Evolutionary conservation across 30 jellyfish, hydroid and myxozoan species (phyloP), one percentile per base, ranked within the genome.

Genomic region (Chrysaora quinquecirrha): DNA sequence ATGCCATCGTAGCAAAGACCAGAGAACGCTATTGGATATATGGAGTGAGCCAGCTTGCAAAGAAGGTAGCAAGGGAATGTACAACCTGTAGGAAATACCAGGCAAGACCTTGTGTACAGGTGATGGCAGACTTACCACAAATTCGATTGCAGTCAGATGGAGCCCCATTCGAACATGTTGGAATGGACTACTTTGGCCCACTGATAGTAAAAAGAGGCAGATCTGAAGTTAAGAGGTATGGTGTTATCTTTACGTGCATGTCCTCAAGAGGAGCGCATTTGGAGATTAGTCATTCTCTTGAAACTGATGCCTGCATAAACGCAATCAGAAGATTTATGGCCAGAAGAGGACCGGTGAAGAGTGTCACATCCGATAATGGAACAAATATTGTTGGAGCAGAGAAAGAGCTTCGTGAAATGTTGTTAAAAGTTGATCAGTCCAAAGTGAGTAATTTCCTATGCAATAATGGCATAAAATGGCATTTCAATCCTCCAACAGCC

Each of bases 301-400:
- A 38, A 38, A 38, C 54, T 14, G 54, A 38, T 38, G 54, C 30
- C 87, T 30, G 31, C 88, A 76, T 76, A 9, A 27, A 48, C 46
- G n/a, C 85, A 3, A 18, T 76, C 38, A 76, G 88, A 28, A 30
- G 85, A 28, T 76, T 76, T 50, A 25, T 56, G 29, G 88, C 85
- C 35, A 23, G 83, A 25, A 31, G 93, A 48, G 93, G 93, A 68
- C 77, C 46, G 20, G 70, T 54, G 28, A 63, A 32, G 72, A 78
- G 74, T 20, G 14, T 38, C 14, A 38, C 54, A 38, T 38, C 54
- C 14, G 54, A 38, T 38, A 38, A 38, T 38, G 54, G 54, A 3
- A 38, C 54, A 38, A 38, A 38, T 38, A 38, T 38, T 6, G 54
- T 38, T 38, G 54, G 54, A 38, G 54, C 54, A 38, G 54, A 38